Evolutionary conservation across 2,888 invertebrate species (phyloP), one percentile per base, ranked within the genome.

Genomic region (Synanthedon andrenaeformis): DNA sequence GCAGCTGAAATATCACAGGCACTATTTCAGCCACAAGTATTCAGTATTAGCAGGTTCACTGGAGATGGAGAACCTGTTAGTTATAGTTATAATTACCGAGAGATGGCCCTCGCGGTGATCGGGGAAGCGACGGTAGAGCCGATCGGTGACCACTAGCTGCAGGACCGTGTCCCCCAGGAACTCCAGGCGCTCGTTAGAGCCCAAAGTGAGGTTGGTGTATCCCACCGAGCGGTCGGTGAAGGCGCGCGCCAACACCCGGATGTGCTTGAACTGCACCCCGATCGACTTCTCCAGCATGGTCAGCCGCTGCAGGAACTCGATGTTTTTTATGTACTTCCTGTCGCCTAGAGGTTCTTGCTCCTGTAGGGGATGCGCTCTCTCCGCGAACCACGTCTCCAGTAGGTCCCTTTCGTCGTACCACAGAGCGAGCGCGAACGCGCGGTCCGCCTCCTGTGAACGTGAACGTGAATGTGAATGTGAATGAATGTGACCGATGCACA

Each of bases 51-150:
- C n/a, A n/a, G n/a, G n/a, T n/a, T n/a, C n/a, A n/a, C n/a, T n/a
- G n/a, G n/a, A n/a, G n/a, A n/a, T n/a, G n/a, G n/a, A n/a, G n/a
- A n/a, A n/a, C n/a, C n/a, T n/a, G n/a, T n/a, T n/a, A n/a, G n/a
- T n/a, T n/a, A n/a, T n/a, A n/a, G n/a, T n/a, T n/a, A n/a, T n/a
- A 89, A 90, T 89, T 72, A 97, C 93, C n/a, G 98, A 98, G 56
- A 99, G 89, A 89, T 99, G 99, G 1, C 99, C 99, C 86, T 99
- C 99, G 70, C 99, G 99, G 89, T 99, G 99, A 64, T 98, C 97
- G 0, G 99, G 99, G 77, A 99, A 99, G 86, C 94, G 96, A 57
- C 96, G 92, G 79, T 98, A 99, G n/a, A 99, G 89, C 74, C 97
- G 95, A 71, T 98, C 98, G 0, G 99, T 98, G 6, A 98, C 96